Base-by-base conservation (phyloP, 1,140 invertebrate genomes). In the Trichonephila clavipes region DNA sequence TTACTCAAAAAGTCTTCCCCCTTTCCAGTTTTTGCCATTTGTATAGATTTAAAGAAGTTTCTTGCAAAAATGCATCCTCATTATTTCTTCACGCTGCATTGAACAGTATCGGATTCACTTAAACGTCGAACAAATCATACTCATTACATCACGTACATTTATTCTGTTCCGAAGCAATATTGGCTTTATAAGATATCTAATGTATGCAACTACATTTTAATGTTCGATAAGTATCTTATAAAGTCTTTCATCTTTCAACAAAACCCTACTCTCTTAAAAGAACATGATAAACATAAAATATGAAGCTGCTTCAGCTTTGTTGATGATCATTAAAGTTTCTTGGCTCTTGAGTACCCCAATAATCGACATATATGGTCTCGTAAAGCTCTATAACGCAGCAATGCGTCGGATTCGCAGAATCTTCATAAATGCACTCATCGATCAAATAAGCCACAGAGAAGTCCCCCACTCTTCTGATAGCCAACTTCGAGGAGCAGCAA, bases 241-340 rank as follows among this genome's bases (percentile, higher is more conserved):
- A 90, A 85, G 21, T 86, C 77, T 61, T 86, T 69, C 44, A 86
- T 92, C 12, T 28, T 66, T 62, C 34, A 69, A 92, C 59, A 91
- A 72, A 24, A 81, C 14, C 44, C 34, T 14, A 21, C 81, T 92
- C 90, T 51, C n/a, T 62, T 14, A 81, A 81, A n/a, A 88, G 61
- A 88, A 34, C 81, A 77, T 85, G n/a, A 85, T 58, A 58, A 85
- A 86, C 64, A 72, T 44, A 93, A 72, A 93, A 88, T 87, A 77
- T 69, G 51, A 62, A 88, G n/a, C 92, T 64, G 12, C 34, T 44
- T 88, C 83, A 6, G 69, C 90, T 88, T 88, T 64, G 69, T 88
- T 82, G 92, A 92, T 81, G 66, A 88, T 93, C 92, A 93, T 93
- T 93, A 93, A 93, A 93, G 66, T 88, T 88, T n/a, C 66, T 88